Evolutionary conservation across 2,797 vertebrate genomes (phyloP), one percentile per base, ranked within the genome.

Genomic region (Otolemur crassicaudatus): DNA sequence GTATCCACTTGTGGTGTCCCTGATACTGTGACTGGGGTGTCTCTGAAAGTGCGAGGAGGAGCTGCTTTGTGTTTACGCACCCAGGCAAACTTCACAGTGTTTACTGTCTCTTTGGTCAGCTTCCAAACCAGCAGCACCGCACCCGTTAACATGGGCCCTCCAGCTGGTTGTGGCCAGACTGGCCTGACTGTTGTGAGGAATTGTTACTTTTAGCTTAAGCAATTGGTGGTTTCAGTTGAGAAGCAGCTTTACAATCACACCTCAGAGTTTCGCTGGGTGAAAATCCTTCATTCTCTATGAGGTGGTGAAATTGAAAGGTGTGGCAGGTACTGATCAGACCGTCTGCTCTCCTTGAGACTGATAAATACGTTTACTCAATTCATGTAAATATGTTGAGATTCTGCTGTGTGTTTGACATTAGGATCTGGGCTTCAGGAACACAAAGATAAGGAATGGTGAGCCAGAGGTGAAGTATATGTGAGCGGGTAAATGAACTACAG

Each of bases 171-270:
- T 58, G 65, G 93, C 82, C 0, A 2, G 5, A 85, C 94, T 97
- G 96, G 85, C 80, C 69, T 95, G 91, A 89, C 94, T 93, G 88
- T 97, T 97, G 97, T 94, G 37, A 75, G 31, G 61, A 96, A 88
- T 97, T 67, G 94, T 97, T 97, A 0, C 96, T 97, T 97, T 83
- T 97, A 95, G n/a, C 94, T 97, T 98, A 96, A 97, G 98, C 98
- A 98, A 96, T 49, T 94, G 88, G 75, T 94, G 92, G 98, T 98
- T 98, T 96, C 96, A 96, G 91, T 85, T 85, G 29, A 87, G 87
- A 86, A 97, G 77, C 76, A 82, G 79, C 61, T 95, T 94, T 97
- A 93, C 91, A 96, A 87, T 85, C 22, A 79, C 46, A 61, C 90
- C 95, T 90, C 94, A 95, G 95, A 96, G 95, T 97, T 97, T 98